Base-by-base conservation (phyloP, 2,888 invertebrate species). In the Dorcus parallelipipedus region DNA sequence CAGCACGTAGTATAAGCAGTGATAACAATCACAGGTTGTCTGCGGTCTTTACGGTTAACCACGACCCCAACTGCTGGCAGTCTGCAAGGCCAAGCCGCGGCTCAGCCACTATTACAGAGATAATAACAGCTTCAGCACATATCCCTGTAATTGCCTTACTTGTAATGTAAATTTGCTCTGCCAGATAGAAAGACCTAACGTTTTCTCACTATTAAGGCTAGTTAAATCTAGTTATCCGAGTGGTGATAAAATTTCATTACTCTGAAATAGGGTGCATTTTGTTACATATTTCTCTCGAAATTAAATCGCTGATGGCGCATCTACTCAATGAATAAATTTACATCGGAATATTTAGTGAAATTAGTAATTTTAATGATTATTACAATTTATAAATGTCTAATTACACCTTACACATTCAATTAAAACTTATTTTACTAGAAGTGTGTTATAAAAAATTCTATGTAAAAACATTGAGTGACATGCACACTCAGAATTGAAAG, bases 11-110 rank as follows among this genome's bases (percentile, higher is more conserved):
- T 49, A 55, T 59, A 51, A 56, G 42, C 63, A 63, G 61, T 65
- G 70, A 72, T 73, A 70, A 71, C 71, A 72, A 73, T 73, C 69
- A 68, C 67, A 64, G 71, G 67, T 69, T 72, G 73, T 73, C 72
- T 72, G 72, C 71, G 72, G 73, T 65, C 66, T 64, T 64, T 64
- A 69, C 64, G 73, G 73, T 67, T 72, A 71, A 69, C 73, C 74
- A 64, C 72, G 67, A 71, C 69, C 70, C 72, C 68, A 68, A 69
- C 70, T 66, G 69, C 68, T 67, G 67, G 47, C 61, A 64, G 68
- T 68, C 68, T 69, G 69, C 69, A 70, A 71, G 71, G 68, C 71
- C 68, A 68, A 68, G 33, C 67, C 72, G 69, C 68, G 70, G 70
- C 69, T 66, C 67, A 65, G 68, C 63, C 66, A 62, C 64, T 54